phyloP scores from a whole-genome alignment of 2,797 vertebrate species.

The Decapterus maruadsi region DNA sequence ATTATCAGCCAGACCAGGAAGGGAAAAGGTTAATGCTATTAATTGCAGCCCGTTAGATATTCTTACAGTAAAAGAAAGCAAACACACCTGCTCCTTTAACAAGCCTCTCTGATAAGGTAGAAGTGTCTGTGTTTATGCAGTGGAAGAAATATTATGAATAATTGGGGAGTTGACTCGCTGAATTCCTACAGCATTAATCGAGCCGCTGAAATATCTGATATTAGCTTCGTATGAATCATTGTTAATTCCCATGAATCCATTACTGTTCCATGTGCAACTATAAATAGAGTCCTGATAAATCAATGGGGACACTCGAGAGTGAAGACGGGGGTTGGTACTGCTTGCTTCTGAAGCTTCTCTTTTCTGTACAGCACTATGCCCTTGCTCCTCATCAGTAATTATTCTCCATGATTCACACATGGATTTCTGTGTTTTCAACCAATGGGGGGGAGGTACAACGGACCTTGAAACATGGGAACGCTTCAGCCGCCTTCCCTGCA shows the following conservation, averaged over 20 bases:
- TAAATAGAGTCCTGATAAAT: constrained; percentile 83
- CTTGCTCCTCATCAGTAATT: constrained; percentile 75
- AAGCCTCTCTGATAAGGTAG: constrained; percentile 49
- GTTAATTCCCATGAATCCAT: constrained; percentile 82
- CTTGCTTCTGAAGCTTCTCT: constrained; percentile 65
- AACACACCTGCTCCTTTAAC: constrained; percentile 62
- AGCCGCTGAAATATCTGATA: constrained; percentile 78
- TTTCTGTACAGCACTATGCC: constrained; percentile 52
- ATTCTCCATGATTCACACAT: constrained; percentile 70
- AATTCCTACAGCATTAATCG: constrained; percentile 77
- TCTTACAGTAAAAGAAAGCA: constrained; percentile 43
- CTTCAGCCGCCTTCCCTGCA: constrained; percentile 27
- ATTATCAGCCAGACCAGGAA: constrained; percentile 39
- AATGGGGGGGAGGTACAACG: constrained; percentile 15
- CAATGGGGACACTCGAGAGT: constrained; percentile 77
- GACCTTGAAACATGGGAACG: constrained; percentile 43
- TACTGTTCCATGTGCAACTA: constrained; percentile 78
- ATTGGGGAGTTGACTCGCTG: constrained; percentile 64
- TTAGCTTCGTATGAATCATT: constrained; percentile 80
- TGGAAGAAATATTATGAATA: constrained; percentile 78
- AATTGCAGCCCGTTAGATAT: constrained; percentile 59
- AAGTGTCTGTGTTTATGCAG: constrained; percentile 74
- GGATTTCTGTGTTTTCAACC: constrained; percentile 48
- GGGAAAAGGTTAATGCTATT: constrained; percentile 42
- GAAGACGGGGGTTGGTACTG: constrained; percentile 57